phyloP scores from a whole-genome alignment of 2,888 invertebrate species.

The Anorthoa munda region DNA sequence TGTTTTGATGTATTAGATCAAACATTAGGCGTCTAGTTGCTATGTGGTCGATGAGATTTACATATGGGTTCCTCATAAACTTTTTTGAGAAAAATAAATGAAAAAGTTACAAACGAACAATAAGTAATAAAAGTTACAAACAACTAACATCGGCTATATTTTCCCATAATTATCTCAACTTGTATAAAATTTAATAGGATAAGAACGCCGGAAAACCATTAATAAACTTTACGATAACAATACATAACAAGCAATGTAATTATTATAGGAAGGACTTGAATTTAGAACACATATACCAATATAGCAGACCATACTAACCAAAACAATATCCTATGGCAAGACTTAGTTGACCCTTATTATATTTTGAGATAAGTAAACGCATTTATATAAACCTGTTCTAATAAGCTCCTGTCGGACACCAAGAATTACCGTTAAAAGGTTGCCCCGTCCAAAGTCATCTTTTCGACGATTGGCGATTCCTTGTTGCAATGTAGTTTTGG shows the following conservation, averaged over 20 bases:
- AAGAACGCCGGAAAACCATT: slow-evolving; percentile 31
- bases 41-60: too few relatives aligned
- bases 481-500: too few relatives aligned
- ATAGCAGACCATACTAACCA: neutral
- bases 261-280: slow-evolving; percentile 33
- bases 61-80: too few relatives aligned
- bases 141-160: neutral
- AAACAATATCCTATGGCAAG: neutral
- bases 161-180: neutral
- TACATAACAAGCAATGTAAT: slow-evolving; percentile 42
- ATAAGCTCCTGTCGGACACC: neutral
- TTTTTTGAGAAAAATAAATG: too few relatives aligned
- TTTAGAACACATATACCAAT: neutral
- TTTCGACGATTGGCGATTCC: too few relatives aligned
- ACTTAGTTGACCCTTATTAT: neutral
- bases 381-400: neutral
- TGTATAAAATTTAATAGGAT: slow-evolving; percentile 34
- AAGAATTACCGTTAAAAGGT: too few relatives aligned
- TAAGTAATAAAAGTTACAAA: neutral
- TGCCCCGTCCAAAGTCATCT: too few relatives aligned
- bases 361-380: neutral
- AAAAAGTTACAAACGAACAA: too few relatives aligned
- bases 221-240: slow-evolving; percentile 42
- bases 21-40: too few relatives aligned
- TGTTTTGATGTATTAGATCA: too few relatives aligned